Percentiles rank a stretch among this genome's conserved stretches.
Evolutionary conservation across 1,140 invertebrate genomes (phyloP).

Genomic region (Drosophila kikkawai): DNA sequence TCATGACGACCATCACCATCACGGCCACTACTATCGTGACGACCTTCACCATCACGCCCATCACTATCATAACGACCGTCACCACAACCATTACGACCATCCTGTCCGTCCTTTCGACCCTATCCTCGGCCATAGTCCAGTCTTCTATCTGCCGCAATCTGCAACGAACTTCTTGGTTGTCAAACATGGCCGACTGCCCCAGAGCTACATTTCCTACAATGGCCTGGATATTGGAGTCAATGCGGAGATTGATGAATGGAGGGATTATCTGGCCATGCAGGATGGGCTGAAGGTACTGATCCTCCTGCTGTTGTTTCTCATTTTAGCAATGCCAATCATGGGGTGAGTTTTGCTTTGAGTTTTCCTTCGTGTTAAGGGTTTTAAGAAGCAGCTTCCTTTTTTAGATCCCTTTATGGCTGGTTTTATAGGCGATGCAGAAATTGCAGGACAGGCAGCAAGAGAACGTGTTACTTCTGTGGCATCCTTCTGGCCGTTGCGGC

Average conservation of each 20-base stretch:
- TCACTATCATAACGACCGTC: too few relatives aligned
- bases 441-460: not conserved
- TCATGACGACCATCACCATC: too few relatives aligned
- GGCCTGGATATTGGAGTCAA: slow-evolving; percentile 24
- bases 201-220: too few relatives aligned
- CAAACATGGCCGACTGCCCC: too few relatives aligned
- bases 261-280: slow-evolving; percentile 5
- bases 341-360: slow-evolving; percentile 15
- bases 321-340: slow-evolving; percentile 5
- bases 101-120: too few relatives aligned
- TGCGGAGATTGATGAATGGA: slow-evolving; percentile 18
- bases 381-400: not conserved
- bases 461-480: not conserved
- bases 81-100: too few relatives aligned
- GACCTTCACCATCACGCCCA: too few relatives aligned
- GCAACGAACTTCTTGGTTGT: too few relatives aligned
- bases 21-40: too few relatives aligned
- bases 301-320: not conserved
- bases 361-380: too few relatives aligned
- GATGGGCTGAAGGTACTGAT: not conserved
- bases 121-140: too few relatives aligned
- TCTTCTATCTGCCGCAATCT: too few relatives aligned
- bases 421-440: not conserved
- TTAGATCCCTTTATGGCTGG: slow-evolving; percentile 3
- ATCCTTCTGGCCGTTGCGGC: not conserved